Conservation (phyloP, 2,113 vertebrate genomes). For the human (Homo sapiens) region GRCh38 chr2:107161001-107161500, state of each 20-base stretch:
- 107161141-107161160: background rate
- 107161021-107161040: background rate
- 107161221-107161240: background rate
- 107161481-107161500: background rate
- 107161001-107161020: background rate
- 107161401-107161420: background rate
- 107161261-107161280: background rate
- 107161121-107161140: background rate
- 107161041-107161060: background rate
- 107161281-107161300: background rate
- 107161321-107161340: background rate
- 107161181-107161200: background rate
- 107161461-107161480: background rate
- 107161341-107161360: background rate
- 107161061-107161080: background rate
- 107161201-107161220: background rate
- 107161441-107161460: background rate
- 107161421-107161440: background rate
- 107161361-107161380: background rate
- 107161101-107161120: background rate
- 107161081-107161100: background rate
- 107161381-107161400: background rate
- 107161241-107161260: background rate
- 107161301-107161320: background rate
- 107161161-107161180: fast-evolving